A percentile compares a stretch with the other conserved stretches of the same genome.
phyloP scores from a whole-genome alignment of 1,140 invertebrate genomes.

The Eumeta japonica region DNA sequence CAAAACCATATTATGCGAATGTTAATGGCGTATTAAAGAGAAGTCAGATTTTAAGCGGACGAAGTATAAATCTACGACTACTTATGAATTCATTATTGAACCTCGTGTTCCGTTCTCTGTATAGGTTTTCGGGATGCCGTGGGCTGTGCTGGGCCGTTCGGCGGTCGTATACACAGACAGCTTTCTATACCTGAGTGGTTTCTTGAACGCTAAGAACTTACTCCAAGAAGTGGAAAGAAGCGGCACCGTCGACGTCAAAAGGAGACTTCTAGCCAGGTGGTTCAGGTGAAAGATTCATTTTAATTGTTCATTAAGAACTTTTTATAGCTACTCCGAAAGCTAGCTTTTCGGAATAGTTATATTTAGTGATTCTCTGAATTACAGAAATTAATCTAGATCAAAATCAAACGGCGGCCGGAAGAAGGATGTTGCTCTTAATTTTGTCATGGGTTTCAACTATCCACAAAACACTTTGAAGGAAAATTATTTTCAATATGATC shows the following conservation, averaged over 20 bases:
- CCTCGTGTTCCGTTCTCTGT: slow-evolving; percentile 10
- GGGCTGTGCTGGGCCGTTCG: slow-evolving; percentile 70
- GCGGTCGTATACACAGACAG: slow-evolving; percentile 77
- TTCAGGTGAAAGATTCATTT: slow-evolving; percentile 51
- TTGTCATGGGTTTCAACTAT: too few relatives aligned
- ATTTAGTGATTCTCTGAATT: too few relatives aligned
- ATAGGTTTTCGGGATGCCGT: slow-evolving; percentile 67
- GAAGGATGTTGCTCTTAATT: too few relatives aligned
- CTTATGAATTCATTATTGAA: background rate
- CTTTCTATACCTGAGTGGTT: slow-evolving; percentile 74
- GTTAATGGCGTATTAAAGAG: too few relatives aligned
- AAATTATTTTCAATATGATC: too few relatives aligned
- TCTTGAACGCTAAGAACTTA: slow-evolving; percentile 67
- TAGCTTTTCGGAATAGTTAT: too few relatives aligned
- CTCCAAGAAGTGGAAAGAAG: slow-evolving; percentile 60
- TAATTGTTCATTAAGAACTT: background rate
- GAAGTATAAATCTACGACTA: background rate
- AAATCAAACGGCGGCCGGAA: too few relatives aligned
- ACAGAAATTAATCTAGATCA: too few relatives aligned
- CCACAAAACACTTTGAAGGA: too few relatives aligned
- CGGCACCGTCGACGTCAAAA: slow-evolving; percentile 60
- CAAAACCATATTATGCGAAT: too few relatives aligned
- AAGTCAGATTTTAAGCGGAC: too few relatives aligned
- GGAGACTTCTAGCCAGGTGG: slow-evolving; percentile 62
- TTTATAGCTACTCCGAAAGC: too few relatives aligned